Conservation (phyloP, 2,888 invertebrate species). For the Ephialtes manifestator region DNA sequence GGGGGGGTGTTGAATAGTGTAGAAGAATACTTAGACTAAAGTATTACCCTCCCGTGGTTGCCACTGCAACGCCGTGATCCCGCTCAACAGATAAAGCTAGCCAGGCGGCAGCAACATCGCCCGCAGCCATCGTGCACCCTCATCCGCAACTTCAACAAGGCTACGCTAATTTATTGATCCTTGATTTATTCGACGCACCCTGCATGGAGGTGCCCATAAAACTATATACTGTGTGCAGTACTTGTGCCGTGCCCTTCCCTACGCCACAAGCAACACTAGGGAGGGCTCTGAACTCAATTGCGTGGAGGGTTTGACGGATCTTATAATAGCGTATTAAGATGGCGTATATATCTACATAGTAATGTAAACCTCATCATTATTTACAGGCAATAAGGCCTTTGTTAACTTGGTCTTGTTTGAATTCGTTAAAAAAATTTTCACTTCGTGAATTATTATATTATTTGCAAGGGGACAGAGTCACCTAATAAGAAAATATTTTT, state of each 20-base stretch:
- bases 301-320: conserved; percentile 73
- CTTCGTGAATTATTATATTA: too few species aligned
- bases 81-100: conserved; percentile 77
- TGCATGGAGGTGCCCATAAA: conserved; percentile 43
- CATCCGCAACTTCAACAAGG: conserved; percentile 69
- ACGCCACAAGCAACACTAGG: background rate
- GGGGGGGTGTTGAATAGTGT: conserved; percentile 23
- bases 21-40: conserved; percentile 46
- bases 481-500: too few species aligned
- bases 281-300: conserved; percentile 70
- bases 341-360: conserved; percentile 4
- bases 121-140: conserved; percentile 72
- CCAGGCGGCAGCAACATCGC: conserved; percentile 59
- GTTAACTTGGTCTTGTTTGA: too few species aligned
- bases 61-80: conserved; percentile 71
- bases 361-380: background rate
- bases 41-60: conserved; percentile 28
- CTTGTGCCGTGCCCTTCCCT: background rate
- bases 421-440: too few species aligned
- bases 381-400: background rate
- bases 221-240: background rate
- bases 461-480: too few species aligned
- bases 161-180: conserved; percentile 81
- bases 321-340: conserved; percentile 57
- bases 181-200: conserved; percentile 79